Percentiles rank a stretch among this genome's conserved stretches.
phyloP scores from a whole-genome alignment of 2,797 vertebrate species.

The Acanthopagrus latus region DNA sequence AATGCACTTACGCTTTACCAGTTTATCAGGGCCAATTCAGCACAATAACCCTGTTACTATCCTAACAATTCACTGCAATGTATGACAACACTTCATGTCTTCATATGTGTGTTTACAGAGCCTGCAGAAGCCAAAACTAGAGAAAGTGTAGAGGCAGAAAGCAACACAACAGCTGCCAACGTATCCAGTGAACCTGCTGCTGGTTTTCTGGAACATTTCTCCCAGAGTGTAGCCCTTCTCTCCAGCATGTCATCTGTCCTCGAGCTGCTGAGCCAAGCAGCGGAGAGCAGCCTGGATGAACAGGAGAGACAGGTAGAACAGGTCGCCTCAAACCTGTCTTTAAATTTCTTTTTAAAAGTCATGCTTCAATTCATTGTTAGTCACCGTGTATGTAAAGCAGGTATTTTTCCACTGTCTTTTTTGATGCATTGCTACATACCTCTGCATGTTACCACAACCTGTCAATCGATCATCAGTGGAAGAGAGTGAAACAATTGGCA shows the following conservation, averaged over 20 bases:
- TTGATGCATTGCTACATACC: background rate
- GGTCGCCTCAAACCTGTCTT: background rate
- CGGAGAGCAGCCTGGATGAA: conserved; percentile 78
- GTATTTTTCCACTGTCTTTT: background rate
- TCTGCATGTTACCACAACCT: background rate
- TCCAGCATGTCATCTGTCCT: conserved; percentile 79
- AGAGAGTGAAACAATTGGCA: background rate
- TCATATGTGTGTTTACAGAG: conserved; percentile 38
- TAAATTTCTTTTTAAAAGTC: background rate
- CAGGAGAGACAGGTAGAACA: conserved; percentile 82
- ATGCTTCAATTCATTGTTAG: background rate
- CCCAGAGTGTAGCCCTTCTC: conserved; percentile 82
- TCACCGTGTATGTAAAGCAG: background rate
- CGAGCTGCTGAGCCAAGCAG: conserved; percentile 84
- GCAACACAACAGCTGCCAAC: fast-evolving
- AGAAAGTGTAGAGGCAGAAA: background rate
- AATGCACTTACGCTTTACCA: background rate
- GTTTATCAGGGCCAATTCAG: background rate
- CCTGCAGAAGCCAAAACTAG: conserved; percentile 17
- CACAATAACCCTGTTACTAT: background rate
- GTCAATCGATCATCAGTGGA: background rate
- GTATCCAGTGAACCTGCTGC: conserved; percentile 34
- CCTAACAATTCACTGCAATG: background rate
- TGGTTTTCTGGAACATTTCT: conserved; percentile 72
- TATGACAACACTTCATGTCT: background rate